Conservation (phyloP, 2,113 vertebrate genomes). For the Stigmatopora nigra region DNA sequence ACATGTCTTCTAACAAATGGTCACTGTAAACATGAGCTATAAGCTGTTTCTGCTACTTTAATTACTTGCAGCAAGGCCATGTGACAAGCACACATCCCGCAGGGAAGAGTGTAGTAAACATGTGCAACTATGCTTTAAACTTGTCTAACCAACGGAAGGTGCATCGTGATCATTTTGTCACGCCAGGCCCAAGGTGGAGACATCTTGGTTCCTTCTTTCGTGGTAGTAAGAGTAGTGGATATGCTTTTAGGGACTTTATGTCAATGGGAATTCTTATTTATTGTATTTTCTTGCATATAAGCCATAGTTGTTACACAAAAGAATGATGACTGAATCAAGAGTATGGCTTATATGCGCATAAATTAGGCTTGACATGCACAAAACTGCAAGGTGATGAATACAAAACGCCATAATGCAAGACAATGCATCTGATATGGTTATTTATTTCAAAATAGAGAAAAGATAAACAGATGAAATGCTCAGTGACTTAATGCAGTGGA, state of each 20-base stretch:
- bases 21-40: constrained; percentile 17
- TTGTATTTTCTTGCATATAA: neutral
- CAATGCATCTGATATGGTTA: too few relatives aligned
- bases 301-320: too few relatives aligned
- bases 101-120: neutral
- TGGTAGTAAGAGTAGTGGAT: neutral
- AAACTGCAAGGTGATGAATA: too few relatives aligned
- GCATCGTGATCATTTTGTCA: constrained; percentile 1
- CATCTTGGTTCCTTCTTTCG: too few relatives aligned
- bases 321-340: too few relatives aligned
- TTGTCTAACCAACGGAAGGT: constrained; percentile 3
- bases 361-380: too few relatives aligned
- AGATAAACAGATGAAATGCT: too few relatives aligned
- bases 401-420: too few relatives aligned
- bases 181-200: constrained; percentile 2
- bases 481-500: too few relatives aligned
- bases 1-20: constrained; percentile 11
- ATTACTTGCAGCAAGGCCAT: neutral
- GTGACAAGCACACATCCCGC: neutral
- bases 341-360: too few relatives aligned
- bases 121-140: constrained; percentile 5
- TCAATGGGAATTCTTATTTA: neutral
- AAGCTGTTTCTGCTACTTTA: constrained; percentile 5
- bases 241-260: neutral
- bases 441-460: too few relatives aligned